Evolutionary conservation across 2,888 invertebrate genomes (phyloP).

Genomic region (Leptarthrus brevirostris): DNA sequence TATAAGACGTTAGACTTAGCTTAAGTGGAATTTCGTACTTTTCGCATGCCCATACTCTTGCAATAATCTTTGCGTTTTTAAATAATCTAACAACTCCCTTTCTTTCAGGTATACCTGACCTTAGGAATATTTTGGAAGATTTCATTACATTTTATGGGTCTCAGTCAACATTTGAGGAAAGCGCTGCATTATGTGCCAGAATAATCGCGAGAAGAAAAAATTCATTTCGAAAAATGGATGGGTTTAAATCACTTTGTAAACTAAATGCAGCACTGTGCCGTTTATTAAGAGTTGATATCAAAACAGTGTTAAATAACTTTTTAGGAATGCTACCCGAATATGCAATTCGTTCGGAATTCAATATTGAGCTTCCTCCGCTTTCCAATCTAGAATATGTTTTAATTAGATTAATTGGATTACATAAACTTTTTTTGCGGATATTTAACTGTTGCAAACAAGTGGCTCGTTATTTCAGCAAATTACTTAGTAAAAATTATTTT

Average conservation of each 20-base stretch:
- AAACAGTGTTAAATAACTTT: slow-evolving; percentile 60
- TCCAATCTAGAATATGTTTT: slow-evolving; percentile 61
- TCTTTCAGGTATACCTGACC: slow-evolving; percentile 7
- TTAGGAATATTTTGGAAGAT: background rate
- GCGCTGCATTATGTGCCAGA: slow-evolving; percentile 62
- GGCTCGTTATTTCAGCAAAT: slow-evolving; percentile 59
- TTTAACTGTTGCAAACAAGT: slow-evolving; percentile 59
- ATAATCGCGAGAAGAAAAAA: slow-evolving; percentile 64
- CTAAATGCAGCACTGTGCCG: slow-evolving; percentile 62
- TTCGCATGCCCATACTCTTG: too few relatives aligned
- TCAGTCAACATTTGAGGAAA: slow-evolving; percentile 57
- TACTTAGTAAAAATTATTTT: slow-evolving; percentile 61
- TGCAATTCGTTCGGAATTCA: slow-evolving; percentile 54
- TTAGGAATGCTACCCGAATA: slow-evolving; percentile 60
- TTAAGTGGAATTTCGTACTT: too few relatives aligned
- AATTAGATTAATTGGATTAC: slow-evolving; percentile 59
- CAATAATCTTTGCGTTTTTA: too few relatives aligned
- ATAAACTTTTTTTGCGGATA: slow-evolving; percentile 61
- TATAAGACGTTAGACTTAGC: too few relatives aligned
- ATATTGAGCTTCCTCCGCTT: slow-evolving; percentile 60
- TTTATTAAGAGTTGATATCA: slow-evolving; percentile 60
- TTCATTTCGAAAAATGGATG: slow-evolving; percentile 62
- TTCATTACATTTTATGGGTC: slow-evolving; percentile 29
- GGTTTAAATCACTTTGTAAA: slow-evolving; percentile 62
- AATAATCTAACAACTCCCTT: too few relatives aligned